Base-by-base conservation (phyloP, 2,888 invertebrate species). In the Rambutsinella grinnellia region DNA sequence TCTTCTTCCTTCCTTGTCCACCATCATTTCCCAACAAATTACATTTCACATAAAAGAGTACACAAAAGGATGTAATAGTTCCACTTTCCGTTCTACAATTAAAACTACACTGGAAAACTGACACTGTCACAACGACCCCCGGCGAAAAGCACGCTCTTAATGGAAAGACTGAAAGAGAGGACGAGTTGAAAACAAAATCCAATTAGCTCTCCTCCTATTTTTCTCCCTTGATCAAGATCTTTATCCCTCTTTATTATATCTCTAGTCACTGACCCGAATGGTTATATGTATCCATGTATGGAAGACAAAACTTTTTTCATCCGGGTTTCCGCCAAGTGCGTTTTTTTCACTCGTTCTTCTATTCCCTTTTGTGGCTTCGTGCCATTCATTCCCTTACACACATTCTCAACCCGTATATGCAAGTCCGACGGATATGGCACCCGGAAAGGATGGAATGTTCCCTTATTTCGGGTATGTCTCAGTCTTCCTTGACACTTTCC, bases 181-280 rank as follows among this genome's bases (percentile, higher is more conserved):
- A 49, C 17, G 66, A 57, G 44, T 53, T 36, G 10, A 56, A 65
- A 49, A 67, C 51, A 60, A 54, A 70, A 70, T 70, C 70, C 70
- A 70, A 70, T 70, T 70, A 70, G 70, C 56, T 61, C n/a, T n/a
- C n/a, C n/a, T n/a, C n/a, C n/a, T n/a, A n/a, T n/a, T 47, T 60
- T 46, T 60, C 62, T 47, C 47, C 49, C 46, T n/a, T n/a, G n/a
- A n/a, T n/a, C 61, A 36, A 53, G 47, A 62, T 62, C 54, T 23
- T 62, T 62, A 56, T 70, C 62, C 70, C n/a, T 60, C 53, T 69
- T 69, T 69, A 69, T 69, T 58, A 69, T 69, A 24, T 17, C n/a
- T n/a, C n/a, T n/a, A n/a, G n/a, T n/a, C n/a, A n/a, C n/a, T n/a
- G n/a, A n/a, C n/a, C n/a, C n/a, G n/a, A n/a, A n/a, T n/a, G n/a